Evolutionary conservation across 2,113 vertebrate species (phyloP).

Genomic region (Glaucomys volans): DNA sequence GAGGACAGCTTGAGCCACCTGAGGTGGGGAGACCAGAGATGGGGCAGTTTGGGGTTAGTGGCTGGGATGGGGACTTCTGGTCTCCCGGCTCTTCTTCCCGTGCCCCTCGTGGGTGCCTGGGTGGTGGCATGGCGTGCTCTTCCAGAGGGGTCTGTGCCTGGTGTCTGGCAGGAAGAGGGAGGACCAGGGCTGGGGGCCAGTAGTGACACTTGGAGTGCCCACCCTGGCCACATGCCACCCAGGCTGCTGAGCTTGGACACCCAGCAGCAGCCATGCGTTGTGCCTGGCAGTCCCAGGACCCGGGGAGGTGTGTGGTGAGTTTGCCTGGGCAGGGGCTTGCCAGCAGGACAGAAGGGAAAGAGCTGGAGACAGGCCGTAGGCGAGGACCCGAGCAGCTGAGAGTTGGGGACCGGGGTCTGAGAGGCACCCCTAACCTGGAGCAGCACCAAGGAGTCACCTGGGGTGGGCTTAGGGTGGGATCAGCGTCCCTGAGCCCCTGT

Average conservation of each 20-base stretch:
- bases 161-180: too few relatives aligned
- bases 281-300: too few relatives aligned
- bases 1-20: background rate
- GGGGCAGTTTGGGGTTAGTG: background rate
- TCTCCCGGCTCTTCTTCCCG: too few relatives aligned
- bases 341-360: too few relatives aligned
- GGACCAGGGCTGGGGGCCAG: fast-evolving
- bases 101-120: too few relatives aligned
- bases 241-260: too few relatives aligned
- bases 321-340: too few relatives aligned
- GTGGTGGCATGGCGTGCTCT: too few relatives aligned
- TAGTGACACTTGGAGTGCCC: background rate
- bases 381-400: background rate
- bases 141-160: too few relatives aligned
- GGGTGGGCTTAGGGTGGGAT: background rate
- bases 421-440: background rate
- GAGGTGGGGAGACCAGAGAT: background rate
- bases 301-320: too few relatives aligned
- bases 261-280: too few relatives aligned
- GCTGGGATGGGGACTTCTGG: too few relatives aligned
- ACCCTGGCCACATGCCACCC: background rate
- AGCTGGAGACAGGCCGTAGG: background rate
- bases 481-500: background rate
- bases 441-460: background rate
- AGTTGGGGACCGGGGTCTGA: background rate